These are phyloP conservation scores for Lutra lutra DNA, from an alignment of 2,797 vertebrate genomes.

Conservation along the genomic window DNA sequence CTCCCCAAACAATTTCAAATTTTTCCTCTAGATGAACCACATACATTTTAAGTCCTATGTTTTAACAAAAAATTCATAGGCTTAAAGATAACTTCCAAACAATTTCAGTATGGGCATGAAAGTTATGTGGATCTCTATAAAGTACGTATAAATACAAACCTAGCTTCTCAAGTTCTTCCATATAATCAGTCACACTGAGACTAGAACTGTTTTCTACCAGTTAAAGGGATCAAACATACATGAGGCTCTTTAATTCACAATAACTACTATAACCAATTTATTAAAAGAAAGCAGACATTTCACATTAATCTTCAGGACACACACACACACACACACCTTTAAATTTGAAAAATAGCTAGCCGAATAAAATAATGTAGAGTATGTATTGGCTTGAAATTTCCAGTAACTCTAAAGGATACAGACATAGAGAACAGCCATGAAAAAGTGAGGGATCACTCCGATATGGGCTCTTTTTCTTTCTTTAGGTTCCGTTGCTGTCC, in stretches of 20 bases:
- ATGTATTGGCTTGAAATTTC: fast-evolving
- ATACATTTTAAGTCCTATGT: not conserved
- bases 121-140: not conserved
- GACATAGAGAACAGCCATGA: slow-evolving; percentile 98
- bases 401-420: slow-evolving; percentile 92
- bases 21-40: not conserved
- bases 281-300: not conserved
- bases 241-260: not conserved
- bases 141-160: not conserved
- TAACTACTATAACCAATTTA: not conserved
- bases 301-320: not conserved
- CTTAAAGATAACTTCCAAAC: slow-evolving; percentile 18
- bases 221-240: not conserved
- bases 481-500: slow-evolving; percentile 98
- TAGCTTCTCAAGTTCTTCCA: not conserved
- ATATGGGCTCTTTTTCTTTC: slow-evolving; percentile 96
- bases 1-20: not conserved
- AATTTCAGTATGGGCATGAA: not conserved
- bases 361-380: not conserved
- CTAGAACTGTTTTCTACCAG: not conserved
- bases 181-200: not conserved
- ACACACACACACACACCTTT: not conserved
- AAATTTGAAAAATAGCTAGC: not conserved
- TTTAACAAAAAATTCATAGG: not conserved
- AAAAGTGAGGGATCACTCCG: slow-evolving; percentile 96